These are phyloP conservation scores for Gonocerus acuteangulatus DNA, from an alignment of 2,888 invertebrate genomes.

Conservation along the genomic window DNA sequence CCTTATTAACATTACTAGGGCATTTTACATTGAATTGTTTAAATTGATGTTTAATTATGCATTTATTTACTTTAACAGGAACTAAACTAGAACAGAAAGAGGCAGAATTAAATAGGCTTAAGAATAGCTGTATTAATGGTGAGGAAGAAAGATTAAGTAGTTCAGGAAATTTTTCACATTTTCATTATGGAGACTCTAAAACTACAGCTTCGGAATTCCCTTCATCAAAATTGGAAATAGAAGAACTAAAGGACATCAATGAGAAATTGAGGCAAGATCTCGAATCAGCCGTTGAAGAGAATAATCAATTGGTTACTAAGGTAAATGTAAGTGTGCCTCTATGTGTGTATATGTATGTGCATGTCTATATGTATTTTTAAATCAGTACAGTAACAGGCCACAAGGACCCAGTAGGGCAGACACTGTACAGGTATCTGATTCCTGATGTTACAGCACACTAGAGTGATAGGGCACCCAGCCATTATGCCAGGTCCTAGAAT, in stretches of 20 bases:
- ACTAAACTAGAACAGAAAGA: neutral
- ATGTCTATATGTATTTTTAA: too few relatives aligned
- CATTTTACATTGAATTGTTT: too few relatives aligned
- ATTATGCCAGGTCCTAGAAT: neutral
- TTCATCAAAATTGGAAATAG: conserved; percentile 3
- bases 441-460: too few relatives aligned
- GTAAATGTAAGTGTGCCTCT: neutral
- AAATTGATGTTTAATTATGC: too few relatives aligned
- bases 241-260: neutral
- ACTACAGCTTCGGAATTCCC: neutral
- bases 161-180: neutral
- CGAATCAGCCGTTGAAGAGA: conserved; percentile 10
- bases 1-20: too few relatives aligned
- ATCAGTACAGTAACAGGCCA: too few relatives aligned
- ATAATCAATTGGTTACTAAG: neutral
- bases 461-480: neutral
- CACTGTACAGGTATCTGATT: too few relatives aligned
- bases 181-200: neutral
- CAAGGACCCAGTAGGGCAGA: too few relatives aligned
- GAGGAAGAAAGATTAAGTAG: neutral
- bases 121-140: neutral
- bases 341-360: too few relatives aligned
- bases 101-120: neutral
- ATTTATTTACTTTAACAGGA: neutral
- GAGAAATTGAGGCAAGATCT: conserved; percentile 1